Percentiles rank a stretch among this genome's conserved stretches.
phyloP scores from a whole-genome alignment of 2,113 vertebrate species.

The Pontoporia blainvillei region DNA sequence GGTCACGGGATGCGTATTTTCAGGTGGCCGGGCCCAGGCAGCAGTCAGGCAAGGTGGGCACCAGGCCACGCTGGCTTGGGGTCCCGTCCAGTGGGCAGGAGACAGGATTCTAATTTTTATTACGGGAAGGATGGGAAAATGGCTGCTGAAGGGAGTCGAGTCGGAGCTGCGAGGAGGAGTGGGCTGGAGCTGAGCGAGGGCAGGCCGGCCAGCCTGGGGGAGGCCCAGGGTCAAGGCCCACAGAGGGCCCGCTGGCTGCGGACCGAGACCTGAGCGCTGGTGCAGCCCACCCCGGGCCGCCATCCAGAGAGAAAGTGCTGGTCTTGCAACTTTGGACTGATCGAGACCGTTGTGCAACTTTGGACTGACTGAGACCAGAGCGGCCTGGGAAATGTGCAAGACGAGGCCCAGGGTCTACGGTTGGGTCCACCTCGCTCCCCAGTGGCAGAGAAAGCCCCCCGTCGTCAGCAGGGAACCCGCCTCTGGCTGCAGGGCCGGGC shows the following conservation, averaged over 20 bases:
- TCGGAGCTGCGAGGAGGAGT: rapidly evolving
- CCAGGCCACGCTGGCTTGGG: not conserved
- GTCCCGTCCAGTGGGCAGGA: not conserved
- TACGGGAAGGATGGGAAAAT: not conserved
- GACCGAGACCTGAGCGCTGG: rapidly evolving
- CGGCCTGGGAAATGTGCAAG: rapidly evolving
- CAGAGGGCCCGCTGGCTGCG: rapidly evolving
- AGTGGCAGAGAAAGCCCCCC: not conserved
- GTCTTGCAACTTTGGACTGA: not conserved
- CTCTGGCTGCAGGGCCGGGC: not conserved
- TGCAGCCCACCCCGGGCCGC: not conserved
- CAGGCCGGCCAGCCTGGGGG: not conserved
- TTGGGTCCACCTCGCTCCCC: not conserved
- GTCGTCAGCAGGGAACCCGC: not conserved
- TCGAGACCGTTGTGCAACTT: not conserved
- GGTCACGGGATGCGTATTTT: not conserved
- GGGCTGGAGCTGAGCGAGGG: not conserved
- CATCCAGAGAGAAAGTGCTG: not conserved
- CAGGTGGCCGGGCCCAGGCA: not conserved
- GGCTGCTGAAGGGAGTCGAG: not conserved
- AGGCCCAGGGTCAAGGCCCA: not conserved
- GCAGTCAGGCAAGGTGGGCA: rapidly evolving
- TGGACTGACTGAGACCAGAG: not conserved
- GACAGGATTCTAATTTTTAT: not conserved
- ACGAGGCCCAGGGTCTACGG: not conserved